Evolutionary conservation across 92 coral and sea anemone species (phyloP).

Genomic region (Zoanthus gigantus): DNA sequence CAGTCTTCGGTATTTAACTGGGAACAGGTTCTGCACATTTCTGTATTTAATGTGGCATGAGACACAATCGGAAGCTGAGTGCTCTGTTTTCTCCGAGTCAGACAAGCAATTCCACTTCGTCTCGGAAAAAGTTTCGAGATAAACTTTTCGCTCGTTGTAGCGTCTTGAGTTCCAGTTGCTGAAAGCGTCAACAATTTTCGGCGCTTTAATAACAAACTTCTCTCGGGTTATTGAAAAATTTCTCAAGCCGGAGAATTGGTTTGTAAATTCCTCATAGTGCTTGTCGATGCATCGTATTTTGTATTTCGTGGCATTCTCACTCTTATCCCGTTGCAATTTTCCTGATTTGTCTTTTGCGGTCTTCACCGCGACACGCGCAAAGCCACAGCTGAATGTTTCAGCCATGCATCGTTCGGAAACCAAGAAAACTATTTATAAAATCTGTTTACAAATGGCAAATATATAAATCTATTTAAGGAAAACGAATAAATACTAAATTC

Average conservation of each 20-base stretch:
- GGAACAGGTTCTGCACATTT: constrained; percentile 4
- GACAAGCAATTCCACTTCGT: not conserved
- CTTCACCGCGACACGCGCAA: constrained; percentile 3
- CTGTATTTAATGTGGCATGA: not conserved
- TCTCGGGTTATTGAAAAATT: not conserved
- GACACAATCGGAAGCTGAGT: not conserved
- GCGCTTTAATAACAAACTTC: not conserved
- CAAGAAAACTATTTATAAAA: constrained; percentile 15
- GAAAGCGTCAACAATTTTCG: not conserved
- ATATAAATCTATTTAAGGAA: constrained; percentile 1
- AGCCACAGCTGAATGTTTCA: not conserved
- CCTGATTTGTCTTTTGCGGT: not conserved
- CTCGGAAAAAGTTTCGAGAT: constrained; percentile 7
- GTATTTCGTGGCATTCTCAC: not conserved
- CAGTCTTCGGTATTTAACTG: not conserved
- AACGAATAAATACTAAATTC: not conserved
- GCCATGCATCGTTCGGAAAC: not conserved
- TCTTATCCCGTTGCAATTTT: not conserved
- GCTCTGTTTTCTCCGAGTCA: not conserved
- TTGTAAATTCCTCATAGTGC: not conserved
- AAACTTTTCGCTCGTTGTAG: not conserved
- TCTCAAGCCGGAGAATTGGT: not conserved
- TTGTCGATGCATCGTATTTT: not conserved
- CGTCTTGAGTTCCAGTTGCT: not conserved
- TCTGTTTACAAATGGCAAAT: constrained; percentile 1